Conservation (phyloP, 2,797 vertebrate species). For the Coreius guichenoti region DNA sequence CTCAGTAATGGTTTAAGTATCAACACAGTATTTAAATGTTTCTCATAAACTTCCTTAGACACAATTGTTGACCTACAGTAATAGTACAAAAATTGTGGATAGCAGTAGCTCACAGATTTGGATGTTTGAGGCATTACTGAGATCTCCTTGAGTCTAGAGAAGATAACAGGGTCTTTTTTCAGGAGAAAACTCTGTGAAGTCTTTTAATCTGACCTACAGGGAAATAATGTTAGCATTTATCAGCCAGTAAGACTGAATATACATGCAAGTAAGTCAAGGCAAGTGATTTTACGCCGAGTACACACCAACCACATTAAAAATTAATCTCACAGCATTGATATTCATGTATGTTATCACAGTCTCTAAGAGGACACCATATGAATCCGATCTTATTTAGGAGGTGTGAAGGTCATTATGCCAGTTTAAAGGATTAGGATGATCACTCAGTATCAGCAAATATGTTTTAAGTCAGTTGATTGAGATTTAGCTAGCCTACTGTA, state of each 20-base stretch:
- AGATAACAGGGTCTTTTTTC: background rate
- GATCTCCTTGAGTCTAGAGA: background rate
- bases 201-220: background rate
- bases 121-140: background rate
- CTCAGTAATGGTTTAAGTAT: background rate
- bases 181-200: background rate
- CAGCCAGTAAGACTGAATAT: background rate
- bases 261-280: background rate
- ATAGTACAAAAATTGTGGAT: background rate
- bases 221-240: background rate
- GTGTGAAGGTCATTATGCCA: background rate
- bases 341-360: slow-evolving; percentile 16
- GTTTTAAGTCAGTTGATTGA: slow-evolving; percentile 11
- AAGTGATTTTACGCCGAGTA: background rate
- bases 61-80: background rate
- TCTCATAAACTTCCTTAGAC: background rate
- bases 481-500: background rate
- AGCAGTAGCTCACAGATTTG: background rate
- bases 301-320: slow-evolving; percentile 1
- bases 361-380: background rate
- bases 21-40: background rate
- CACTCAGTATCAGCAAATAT: background rate
- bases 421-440: slow-evolving; percentile 22
- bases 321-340: slow-evolving; percentile 5
- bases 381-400: background rate